A percentile compares a stretch with the other conserved stretches of the same genome.
phyloP scores from a whole-genome alignment of 2,113 vertebrate species.

The Eptatretus burgeri region DNA sequence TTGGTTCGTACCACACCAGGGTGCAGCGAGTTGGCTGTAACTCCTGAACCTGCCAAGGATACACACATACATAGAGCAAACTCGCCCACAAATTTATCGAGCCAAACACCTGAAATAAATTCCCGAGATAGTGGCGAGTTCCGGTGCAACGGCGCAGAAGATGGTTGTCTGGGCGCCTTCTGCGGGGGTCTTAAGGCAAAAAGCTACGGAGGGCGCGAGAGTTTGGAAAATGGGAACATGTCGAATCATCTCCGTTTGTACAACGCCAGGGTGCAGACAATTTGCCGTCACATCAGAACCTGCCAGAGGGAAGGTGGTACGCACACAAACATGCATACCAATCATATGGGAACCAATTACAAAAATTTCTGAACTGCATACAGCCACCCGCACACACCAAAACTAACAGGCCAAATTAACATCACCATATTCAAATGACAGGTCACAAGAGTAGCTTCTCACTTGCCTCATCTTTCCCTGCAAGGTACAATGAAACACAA shows the following conservation, averaged over 20 bases:
- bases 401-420: too few relatives aligned
- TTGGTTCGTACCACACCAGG: constrained; percentile 39
- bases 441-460: too few relatives aligned
- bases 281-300: constrained; percentile 19
- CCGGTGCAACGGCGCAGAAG: constrained; percentile 49
- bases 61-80: too few relatives aligned
- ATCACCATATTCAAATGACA: too few relatives aligned
- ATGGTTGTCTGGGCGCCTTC: constrained; percentile 65
- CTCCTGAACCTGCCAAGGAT: constrained; percentile 21
- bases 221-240: constrained; percentile 12
- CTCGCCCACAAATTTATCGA: constrained; percentile 10
- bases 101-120: constrained; percentile 53
- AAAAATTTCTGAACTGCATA: too few relatives aligned
- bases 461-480: too few relatives aligned
- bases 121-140: constrained; percentile 41
- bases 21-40: constrained; percentile 34
- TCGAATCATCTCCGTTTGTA: constrained; percentile 19
- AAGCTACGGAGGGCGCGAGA: too few relatives aligned
- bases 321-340: too few relatives aligned
- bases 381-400: too few relatives aligned
- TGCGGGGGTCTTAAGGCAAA: constrained; percentile 16
- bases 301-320: constrained; percentile 8
- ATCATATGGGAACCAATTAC: too few relatives aligned
- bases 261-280: constrained; percentile 24
- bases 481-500: too few relatives aligned